These are phyloP conservation scores for Micromesistius poutassou DNA, from an alignment of 2,797 vertebrate genomes.

Conservation along the genomic window DNA sequence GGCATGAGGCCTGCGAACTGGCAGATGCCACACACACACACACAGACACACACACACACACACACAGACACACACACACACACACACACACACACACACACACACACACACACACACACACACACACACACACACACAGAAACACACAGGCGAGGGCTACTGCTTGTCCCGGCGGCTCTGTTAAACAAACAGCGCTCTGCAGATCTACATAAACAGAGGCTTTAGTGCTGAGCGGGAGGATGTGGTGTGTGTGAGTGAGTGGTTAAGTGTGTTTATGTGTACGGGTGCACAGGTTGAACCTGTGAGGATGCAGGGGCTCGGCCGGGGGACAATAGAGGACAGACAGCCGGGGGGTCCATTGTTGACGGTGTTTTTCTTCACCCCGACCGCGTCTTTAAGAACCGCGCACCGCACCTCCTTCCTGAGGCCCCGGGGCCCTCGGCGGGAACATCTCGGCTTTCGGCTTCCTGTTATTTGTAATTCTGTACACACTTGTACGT, in stretches of 20 bases:
- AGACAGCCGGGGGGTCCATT: constrained; percentile 36
- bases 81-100: neutral
- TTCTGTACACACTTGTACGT: neutral
- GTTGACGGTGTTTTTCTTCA: constrained; percentile 16
- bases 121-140: too few species aligned
- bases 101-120: neutral
- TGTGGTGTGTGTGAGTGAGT: constrained; percentile 24
- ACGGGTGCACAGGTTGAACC: constrained; percentile 25
- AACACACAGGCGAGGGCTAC: neutral
- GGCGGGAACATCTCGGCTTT: constrained; percentile 63
- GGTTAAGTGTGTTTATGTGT: constrained; percentile 46
- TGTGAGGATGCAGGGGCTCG: constrained; percentile 24
- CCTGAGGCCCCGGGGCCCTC: constrained; percentile 43
- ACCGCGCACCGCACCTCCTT: constrained; percentile 57
- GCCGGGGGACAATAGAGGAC: constrained; percentile 37
- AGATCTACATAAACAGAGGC: neutral
- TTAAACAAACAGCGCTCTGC: neutral
- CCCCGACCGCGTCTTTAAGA: constrained; percentile 30
- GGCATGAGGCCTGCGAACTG: neutral
- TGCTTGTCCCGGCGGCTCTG: neutral
- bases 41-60: neutral
- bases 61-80: neutral
- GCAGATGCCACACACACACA: neutral
- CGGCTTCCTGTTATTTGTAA: constrained; percentile 68
- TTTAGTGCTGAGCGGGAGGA: neutral